Evolutionary conservation across 2,797 vertebrate genomes (phyloP).

Genomic region (Thaleichthys pacificus): DNA sequence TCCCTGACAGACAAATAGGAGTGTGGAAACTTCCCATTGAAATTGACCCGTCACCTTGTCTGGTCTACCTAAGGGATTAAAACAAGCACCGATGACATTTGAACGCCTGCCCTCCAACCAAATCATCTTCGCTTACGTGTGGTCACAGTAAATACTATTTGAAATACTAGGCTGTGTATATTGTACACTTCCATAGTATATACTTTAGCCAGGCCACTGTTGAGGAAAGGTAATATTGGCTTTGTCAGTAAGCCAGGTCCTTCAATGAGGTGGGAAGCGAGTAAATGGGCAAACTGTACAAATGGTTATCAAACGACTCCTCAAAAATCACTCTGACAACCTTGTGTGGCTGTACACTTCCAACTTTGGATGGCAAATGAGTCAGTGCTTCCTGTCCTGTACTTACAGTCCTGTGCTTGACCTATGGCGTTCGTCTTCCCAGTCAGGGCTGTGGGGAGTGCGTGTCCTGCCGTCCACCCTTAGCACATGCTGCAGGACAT

Average conservation of each 20-base stretch:
- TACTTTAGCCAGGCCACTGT: neutral
- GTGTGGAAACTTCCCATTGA: constrained; percentile 11
- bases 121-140: constrained; percentile 3
- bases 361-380: too few relatives aligned
- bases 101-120: constrained; percentile 16
- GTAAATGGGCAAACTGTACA: neutral
- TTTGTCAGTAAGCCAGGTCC: constrained; percentile 1
- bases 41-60: constrained; percentile 11
- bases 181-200: neutral
- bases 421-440: neutral
- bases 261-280: neutral
- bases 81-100: constrained; percentile 22
- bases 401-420: neutral
- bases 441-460: neutral
- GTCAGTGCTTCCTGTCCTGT: neutral
- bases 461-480: constrained; percentile 1
- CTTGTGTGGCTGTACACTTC: too few relatives aligned
- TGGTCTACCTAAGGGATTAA: constrained; percentile 20
- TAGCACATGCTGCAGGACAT: constrained; percentile 32
- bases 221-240: neutral
- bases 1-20: constrained; percentile 6
- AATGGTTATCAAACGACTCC: too few relatives aligned
- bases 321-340: neutral
- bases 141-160: constrained; percentile 1
- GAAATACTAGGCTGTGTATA: constrained; percentile 5